Percentiles rank a stretch among this genome's conserved stretches.
phyloP scores from a whole-genome alignment of 2,888 invertebrate species.

The Rhorus exstirpatorius region DNA sequence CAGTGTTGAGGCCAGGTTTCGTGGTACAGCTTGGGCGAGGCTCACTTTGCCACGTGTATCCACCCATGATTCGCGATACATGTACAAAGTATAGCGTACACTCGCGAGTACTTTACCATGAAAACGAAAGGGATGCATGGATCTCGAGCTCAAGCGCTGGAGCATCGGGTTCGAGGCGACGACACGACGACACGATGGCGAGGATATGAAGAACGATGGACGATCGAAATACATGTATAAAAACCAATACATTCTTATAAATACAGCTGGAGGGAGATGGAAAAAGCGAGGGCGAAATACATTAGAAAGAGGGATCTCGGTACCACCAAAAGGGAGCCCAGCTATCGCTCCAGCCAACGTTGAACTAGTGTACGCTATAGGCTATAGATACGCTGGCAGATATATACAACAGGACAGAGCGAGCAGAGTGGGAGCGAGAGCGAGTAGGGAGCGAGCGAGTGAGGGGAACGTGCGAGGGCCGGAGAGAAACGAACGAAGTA shows the following conservation, averaged over 20 bases:
- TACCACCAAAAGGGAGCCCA: not conserved
- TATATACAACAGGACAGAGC: not conserved
- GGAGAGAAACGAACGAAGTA: too few relatives aligned
- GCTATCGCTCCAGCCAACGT: constrained; percentile 24
- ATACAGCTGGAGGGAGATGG: constrained; percentile 20
- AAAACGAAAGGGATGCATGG: constrained; percentile 10
- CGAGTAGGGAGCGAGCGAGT: not conserved
- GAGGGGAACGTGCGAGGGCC: too few relatives aligned
- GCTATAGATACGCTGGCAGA: too few relatives aligned
- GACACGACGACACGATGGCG: constrained; percentile 25
- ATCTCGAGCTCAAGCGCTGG: not conserved
- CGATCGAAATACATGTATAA: constrained; percentile 35
- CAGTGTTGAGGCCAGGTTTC: not conserved
- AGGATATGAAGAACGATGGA: constrained; percentile 24
- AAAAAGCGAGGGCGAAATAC: constrained; percentile 32
- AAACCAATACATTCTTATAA: constrained; percentile 21
- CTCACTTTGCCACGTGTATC: constrained; percentile 33
- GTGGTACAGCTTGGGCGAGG: constrained; percentile 9
- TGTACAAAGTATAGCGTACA: not conserved
- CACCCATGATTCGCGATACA: constrained; percentile 24
- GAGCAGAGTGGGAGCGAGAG: constrained; percentile 11
- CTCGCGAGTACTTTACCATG: not conserved
- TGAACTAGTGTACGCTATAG: not conserved
- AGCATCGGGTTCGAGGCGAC: constrained; percentile 20
- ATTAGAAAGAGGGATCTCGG: constrained; percentile 48